Evolutionary conservation across 2,888 invertebrate genomes (phyloP).

Genomic region (Abrostola triplasia): DNA sequence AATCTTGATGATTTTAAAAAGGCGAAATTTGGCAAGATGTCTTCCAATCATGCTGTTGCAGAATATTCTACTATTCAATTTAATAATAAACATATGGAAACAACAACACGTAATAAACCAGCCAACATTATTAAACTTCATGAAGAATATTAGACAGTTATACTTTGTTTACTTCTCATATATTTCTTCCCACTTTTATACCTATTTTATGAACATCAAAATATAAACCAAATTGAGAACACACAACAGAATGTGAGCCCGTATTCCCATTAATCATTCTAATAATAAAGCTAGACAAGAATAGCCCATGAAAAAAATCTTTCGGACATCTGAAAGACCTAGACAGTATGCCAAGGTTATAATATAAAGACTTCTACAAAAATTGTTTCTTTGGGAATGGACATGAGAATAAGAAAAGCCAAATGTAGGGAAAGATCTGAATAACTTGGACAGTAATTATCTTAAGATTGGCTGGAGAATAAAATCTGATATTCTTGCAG

Average conservation of each 20-base stretch:
- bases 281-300: slow-evolving; percentile 30
- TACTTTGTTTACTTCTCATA: not conserved
- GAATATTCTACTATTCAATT: not conserved
- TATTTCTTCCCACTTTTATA: not conserved
- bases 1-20: too few relatives aligned
- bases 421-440: slow-evolving; percentile 27
- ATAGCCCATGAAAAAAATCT: slow-evolving; percentile 26
- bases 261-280: slow-evolving; percentile 41
- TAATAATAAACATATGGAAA: not conserved
- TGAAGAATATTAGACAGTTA: not conserved
- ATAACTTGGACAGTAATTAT: slow-evolving; percentile 24
- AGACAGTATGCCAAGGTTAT: slow-evolving; percentile 22
- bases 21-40: too few relatives aligned
- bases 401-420: slow-evolving; percentile 5
- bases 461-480: not conserved
- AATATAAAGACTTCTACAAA: slow-evolving; percentile 18
- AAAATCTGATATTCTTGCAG: not conserved
- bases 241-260: slow-evolving; percentile 10
- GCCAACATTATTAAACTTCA: not conserved
- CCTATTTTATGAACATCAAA: slow-evolving; percentile 4
- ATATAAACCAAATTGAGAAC: slow-evolving; percentile 21
- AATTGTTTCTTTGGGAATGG: slow-evolving; percentile 11
- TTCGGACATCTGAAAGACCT: slow-evolving; percentile 16
- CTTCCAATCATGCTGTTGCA: too few relatives aligned
- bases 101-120: not conserved